Conservation (phyloP, 30 jellyfish, hydroid and myxozoan genomes). For the Haliclystus octoradiatus region DNA sequence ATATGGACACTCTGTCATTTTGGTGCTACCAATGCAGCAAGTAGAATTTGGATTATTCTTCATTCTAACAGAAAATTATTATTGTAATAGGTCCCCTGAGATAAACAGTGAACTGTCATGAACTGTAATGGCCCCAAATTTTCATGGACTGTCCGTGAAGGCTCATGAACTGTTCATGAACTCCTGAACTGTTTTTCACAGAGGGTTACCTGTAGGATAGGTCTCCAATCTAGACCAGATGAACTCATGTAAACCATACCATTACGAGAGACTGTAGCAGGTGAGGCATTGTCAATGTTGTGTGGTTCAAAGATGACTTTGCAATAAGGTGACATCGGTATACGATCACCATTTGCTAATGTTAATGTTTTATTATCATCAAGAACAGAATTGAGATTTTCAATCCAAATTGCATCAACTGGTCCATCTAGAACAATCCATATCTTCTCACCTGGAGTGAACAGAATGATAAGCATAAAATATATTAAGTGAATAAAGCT, state of each 20-base stretch:
- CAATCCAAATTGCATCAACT: constrained; percentile 84
- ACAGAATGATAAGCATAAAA: no score
- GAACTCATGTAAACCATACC: constrained; percentile 91
- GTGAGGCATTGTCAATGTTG: constrained; percentile 81
- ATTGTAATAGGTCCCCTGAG: no score
- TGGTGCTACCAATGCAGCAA: no score
- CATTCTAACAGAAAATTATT: no score
- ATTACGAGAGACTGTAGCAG: constrained; percentile 77
- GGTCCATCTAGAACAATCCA: constrained; percentile 89
- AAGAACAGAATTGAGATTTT: constrained; percentile 68
- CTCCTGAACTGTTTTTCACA: no score
- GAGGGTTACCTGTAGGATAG: constrained; percentile 41
- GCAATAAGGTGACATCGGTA: constrained; percentile 78
- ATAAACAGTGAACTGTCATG: no score
- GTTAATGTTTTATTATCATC: constrained; percentile 74
- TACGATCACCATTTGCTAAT: constrained; percentile 76
- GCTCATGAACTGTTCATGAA: no score
- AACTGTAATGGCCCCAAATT: no score
- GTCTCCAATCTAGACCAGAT: constrained; percentile 75
- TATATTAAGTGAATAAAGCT: no score
- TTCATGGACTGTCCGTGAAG: no score
- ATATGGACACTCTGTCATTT: no score
- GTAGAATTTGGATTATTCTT: no score
- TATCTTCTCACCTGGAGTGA: constrained; percentile 54
- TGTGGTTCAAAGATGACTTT: constrained; percentile 73